A percentile compares a stretch with the other conserved stretches of the same genome.
phyloP scores from a whole-genome alignment of 2,888 invertebrate species.

The Sylvicola cinctus region DNA sequence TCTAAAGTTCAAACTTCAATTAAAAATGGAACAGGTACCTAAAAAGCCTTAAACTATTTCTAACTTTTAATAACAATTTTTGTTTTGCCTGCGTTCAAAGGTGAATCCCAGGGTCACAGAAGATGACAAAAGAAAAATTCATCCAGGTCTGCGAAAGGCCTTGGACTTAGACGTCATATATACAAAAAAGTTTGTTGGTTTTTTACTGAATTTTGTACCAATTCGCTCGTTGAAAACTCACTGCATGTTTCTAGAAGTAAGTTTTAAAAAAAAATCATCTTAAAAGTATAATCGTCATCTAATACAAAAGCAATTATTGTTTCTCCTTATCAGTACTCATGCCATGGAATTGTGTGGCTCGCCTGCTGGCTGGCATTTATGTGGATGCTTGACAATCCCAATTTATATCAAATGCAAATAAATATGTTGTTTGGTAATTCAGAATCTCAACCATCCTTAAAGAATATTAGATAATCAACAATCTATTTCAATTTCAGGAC shows the following conservation, averaged over 20 bases:
- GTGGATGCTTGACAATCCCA: constrained; percentile 47
- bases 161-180: constrained; percentile 16
- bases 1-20: too few species aligned
- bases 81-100: too few species aligned
- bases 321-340: constrained; percentile 41
- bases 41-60: too few species aligned
- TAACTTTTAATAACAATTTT: too few species aligned
- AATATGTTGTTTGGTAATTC: constrained; percentile 49
- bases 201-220: constrained; percentile 15
- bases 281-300: neutral
- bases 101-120: too few species aligned
- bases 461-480: constrained; percentile 1
- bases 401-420: constrained; percentile 59
- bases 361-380: constrained; percentile 54
- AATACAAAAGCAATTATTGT: constrained; percentile 3
- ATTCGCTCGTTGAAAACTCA: constrained; percentile 17
- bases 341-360: constrained; percentile 79
- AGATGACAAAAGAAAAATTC: constrained; percentile 4
- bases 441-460: constrained; percentile 3
- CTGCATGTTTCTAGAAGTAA: constrained; percentile 17
- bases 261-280: neutral
- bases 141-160: constrained; percentile 9
- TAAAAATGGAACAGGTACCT: too few species aligned
- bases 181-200: constrained; percentile 16
- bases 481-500: constrained; percentile 34